Evolutionary conservation across 2,888 invertebrate genomes (phyloP).

Genomic region (Mycogona germanica): DNA sequence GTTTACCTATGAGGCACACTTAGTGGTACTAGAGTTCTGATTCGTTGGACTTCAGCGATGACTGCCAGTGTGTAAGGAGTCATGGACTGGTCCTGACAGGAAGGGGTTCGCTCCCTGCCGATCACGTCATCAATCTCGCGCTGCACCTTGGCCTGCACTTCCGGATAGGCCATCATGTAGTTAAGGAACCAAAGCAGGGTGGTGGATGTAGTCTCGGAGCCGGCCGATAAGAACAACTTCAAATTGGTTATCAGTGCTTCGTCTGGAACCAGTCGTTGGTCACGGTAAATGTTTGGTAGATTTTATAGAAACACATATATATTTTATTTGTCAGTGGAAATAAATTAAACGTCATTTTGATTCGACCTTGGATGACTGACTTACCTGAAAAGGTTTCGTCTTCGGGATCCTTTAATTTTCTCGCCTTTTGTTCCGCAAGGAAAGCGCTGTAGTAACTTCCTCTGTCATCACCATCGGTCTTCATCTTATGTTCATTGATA

Average conservation of each 20-base stretch:
- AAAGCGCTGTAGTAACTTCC: slow-evolving; percentile 9
- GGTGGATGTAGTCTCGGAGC: slow-evolving; percentile 15
- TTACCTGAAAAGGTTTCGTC: neutral
- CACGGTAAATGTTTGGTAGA: neutral
- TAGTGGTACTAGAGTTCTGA: slow-evolving; percentile 7
- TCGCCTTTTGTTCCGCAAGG: slow-evolving; percentile 7
- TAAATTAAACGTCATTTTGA: neutral
- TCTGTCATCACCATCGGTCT: neutral
- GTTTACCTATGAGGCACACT: slow-evolving; percentile 14
- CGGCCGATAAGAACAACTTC: slow-evolving; percentile 1
- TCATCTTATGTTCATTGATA: neutral
- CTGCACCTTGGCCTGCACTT: slow-evolving; percentile 17
- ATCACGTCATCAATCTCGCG: slow-evolving; percentile 12
- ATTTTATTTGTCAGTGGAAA: neutral
- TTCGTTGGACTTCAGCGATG: slow-evolving; percentile 14
- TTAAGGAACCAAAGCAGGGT: slow-evolving; percentile 12
- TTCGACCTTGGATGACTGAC: neutral
- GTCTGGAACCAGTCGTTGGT: neutral
- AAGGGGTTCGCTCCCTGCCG: slow-evolving; percentile 8
- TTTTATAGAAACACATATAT: neutral
- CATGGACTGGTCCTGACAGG: neutral
- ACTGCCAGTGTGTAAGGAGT: slow-evolving; percentile 17
- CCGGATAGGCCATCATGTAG: slow-evolving; percentile 7
- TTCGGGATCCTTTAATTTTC: neutral
- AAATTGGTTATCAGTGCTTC: neutral